Percentiles rank a stretch among this genome's conserved stretches.
These are phyloP conservation scores for Grammomys surdaster DNA, from an alignment of 2,113 vertebrate species.

Conservation along the genomic window DNA sequence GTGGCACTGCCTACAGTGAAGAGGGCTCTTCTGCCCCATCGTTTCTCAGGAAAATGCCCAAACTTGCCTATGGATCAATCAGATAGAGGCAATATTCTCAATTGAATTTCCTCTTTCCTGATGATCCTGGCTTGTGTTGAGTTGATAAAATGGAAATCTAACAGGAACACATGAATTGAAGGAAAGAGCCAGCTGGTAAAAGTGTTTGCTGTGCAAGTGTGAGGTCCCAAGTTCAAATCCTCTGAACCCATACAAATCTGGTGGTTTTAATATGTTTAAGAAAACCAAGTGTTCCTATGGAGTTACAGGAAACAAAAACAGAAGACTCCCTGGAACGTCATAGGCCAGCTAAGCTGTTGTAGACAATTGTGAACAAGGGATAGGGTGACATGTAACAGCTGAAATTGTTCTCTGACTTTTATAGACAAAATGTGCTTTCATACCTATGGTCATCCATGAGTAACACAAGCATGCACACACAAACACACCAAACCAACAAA, in stretches of 20 bases:
- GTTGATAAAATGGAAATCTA: neutral
- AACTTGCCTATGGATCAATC: neutral
- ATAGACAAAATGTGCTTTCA: neutral
- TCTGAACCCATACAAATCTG: neutral
- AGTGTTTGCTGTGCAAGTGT: neutral
- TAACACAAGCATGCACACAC: neutral
- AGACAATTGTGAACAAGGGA: neutral
- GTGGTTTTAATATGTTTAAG: too few relatives aligned
- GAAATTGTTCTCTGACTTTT: neutral
- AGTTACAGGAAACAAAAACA: neutral
- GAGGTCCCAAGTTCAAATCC: neutral
- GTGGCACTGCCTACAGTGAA: neutral
- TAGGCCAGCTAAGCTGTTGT: neutral
- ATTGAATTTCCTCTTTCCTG: neutral
- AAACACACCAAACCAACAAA: too few relatives aligned
- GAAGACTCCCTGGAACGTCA: neutral
- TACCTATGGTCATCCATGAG: too few relatives aligned
- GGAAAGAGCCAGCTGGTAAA: neutral
- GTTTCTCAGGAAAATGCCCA: neutral
- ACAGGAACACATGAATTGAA: neutral
- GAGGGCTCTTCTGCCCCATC: neutral
- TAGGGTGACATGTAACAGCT: too few relatives aligned
- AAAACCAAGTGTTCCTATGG: too few relatives aligned
- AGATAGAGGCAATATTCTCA: neutral
- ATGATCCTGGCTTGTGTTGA: neutral